Base-by-base conservation (phyloP, 2,113 vertebrate species). In the Pedionomus torquatus region DNA sequence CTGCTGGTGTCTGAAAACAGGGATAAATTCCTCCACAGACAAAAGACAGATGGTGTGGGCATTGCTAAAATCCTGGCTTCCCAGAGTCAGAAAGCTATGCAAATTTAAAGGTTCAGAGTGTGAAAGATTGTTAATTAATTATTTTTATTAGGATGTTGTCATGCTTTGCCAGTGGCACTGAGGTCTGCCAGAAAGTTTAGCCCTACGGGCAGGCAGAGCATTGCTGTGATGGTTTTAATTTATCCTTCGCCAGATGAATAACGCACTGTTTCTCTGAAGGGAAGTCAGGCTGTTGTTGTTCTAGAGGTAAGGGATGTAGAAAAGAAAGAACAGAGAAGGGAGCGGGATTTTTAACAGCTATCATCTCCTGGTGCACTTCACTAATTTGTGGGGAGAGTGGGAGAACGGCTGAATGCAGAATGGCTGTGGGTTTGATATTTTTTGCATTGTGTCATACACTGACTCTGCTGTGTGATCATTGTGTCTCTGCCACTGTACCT, bases 21-120 rank as follows among this genome's bases (percentile, higher is more conserved):
- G 69, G 69, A 90, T 92, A 89, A 92, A 96, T 93, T 95, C 86
- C 90, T 92, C 80, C 0, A 0, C 77, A 61, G 97, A 96, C 92
- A 96, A 84, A 95, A 95, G 90, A 92, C 92, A 97, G 96, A 97
- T 93, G 92, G 83, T 84, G 72, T 10, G 49, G 89, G 86, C 80
- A 82, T 57, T 54, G 65, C 83, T 93, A 31, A 94, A 83, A 79
- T 90, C 35, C 77, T 83, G 92, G 26, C 68, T 94, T 95, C 74
- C 76, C 0, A 0, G 74, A 64, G n/a, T 89, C 83, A 89, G 80
- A 57, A 87, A 86, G 49, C 80, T 57, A 37, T 58, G 81, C 61
- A 87, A 57, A 93, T 49, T 30, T 57, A 44, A 78, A 81, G 18
- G 55, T 48, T 90, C 39, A 14, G 86, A 78, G 80, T 68, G 83